phyloP scores from a whole-genome alignment of 2,113 vertebrate species.

The Quiscalus mexicanus region DNA sequence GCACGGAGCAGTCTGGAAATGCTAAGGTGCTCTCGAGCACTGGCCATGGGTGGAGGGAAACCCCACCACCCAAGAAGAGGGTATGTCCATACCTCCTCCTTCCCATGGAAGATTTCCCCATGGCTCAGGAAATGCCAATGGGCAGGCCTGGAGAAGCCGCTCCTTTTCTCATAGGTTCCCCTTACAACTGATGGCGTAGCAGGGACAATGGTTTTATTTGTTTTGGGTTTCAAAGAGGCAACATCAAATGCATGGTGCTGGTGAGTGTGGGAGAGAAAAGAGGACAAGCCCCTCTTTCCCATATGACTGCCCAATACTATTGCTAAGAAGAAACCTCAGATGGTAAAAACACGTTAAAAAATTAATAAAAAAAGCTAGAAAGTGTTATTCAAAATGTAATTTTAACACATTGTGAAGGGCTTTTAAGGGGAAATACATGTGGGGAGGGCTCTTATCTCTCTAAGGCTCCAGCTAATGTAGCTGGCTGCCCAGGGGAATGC shows the following conservation, averaged over 20 bases:
- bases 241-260: neutral
- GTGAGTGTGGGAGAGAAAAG: neutral
- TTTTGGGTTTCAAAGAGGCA: neutral
- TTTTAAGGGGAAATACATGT: slow-evolving; percentile 39
- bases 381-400: slow-evolving; percentile 59
- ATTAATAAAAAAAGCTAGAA: slow-evolving; percentile 56
- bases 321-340: neutral
- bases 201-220: neutral
- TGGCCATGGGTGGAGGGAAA: neutral
- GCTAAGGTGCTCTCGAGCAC: neutral
- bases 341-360: slow-evolving; percentile 47
- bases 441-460: slow-evolving; percentile 48
- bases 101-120: neutral
- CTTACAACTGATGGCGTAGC: neutral
- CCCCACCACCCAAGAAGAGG: neutral
- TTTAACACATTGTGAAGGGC: slow-evolving; percentile 61
- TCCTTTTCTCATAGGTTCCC: neutral
- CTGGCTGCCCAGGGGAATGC: slow-evolving; percentile 47
- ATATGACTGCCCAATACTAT: neutral
- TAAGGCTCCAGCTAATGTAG: slow-evolving; percentile 38
- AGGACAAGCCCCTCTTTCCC: neutral
- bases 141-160: neutral
- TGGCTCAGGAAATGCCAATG: rapidly evolving
- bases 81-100: neutral
- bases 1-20: neutral